Percentiles rank a stretch among this genome's conserved stretches.
These are phyloP conservation scores for Platerodrilus igneus DNA, from an alignment of 2,888 invertebrate species.

Conservation along the genomic window DNA sequence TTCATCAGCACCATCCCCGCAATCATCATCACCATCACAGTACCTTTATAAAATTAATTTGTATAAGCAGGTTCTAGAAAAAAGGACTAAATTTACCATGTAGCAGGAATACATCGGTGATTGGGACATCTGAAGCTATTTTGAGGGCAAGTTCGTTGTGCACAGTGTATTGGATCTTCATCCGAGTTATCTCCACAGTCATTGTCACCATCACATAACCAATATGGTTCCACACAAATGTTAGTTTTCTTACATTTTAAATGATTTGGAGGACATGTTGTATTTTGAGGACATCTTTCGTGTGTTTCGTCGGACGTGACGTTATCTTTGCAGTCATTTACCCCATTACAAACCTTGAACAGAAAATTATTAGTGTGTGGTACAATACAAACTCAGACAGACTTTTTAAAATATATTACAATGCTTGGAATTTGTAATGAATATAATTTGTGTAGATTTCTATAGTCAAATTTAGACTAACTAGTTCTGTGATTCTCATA, in stretches of 20 bases:
- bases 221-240: constrained; percentile 95
- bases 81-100: constrained; percentile 62
- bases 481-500: too few relatives aligned
- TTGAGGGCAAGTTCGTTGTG: constrained; percentile 81
- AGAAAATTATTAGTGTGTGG: too few relatives aligned
- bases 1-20: constrained; percentile 86
- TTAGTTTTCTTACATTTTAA: constrained; percentile 91
- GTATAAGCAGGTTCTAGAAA: background rate
- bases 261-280: constrained; percentile 85
- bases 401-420: too few relatives aligned
- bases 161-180: constrained; percentile 85
- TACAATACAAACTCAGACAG: background rate
- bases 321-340: constrained; percentile 92
- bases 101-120: constrained; percentile 90
- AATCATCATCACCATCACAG: constrained; percentile 94
- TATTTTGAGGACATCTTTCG: constrained; percentile 79
- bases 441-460: too few relatives aligned
- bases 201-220: constrained; percentile 96
- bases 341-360: constrained; percentile 73
- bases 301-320: constrained; percentile 87
- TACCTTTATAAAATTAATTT: constrained; percentile 50
- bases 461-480: too few relatives aligned
- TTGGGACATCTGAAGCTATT: constrained; percentile 92
- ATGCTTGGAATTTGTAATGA: too few relatives aligned
- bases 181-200: constrained; percentile 94